These are phyloP conservation scores for Carduelis carduelis DNA, from an alignment of 2,797 vertebrate species.

Conservation along the genomic window DNA sequence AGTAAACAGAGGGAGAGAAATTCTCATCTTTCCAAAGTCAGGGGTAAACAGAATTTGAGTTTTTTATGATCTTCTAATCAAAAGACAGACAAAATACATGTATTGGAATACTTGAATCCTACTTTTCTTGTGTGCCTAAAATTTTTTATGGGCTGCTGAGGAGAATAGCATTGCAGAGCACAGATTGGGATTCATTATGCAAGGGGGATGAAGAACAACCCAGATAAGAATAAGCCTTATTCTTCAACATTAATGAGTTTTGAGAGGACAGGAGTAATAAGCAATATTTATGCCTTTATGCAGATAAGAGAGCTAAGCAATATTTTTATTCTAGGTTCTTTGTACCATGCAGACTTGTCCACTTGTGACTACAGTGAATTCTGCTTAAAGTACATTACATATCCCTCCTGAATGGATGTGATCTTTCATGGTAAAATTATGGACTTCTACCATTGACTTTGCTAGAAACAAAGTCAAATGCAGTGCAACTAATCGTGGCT, in stretches of 20 bases:
- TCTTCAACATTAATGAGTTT: not conserved
- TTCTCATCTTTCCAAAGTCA: not conserved
- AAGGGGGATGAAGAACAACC: not conserved
- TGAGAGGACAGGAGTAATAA: not conserved
- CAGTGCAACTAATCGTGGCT: not conserved
- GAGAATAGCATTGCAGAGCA: not conserved
- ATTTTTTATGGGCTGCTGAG: not conserved
- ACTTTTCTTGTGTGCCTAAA: not conserved
- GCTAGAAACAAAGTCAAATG: not conserved
- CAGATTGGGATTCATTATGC: not conserved
- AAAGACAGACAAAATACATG: not conserved
- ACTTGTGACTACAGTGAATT: not conserved
- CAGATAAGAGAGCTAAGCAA: not conserved
- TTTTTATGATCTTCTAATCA: not conserved
- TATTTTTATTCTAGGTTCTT: not conserved
- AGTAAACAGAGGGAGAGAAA: not conserved
- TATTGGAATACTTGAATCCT: not conserved
- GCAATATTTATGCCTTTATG: not conserved
- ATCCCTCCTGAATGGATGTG: not conserved
- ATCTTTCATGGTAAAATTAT: not conserved
- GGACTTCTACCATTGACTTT: not conserved
- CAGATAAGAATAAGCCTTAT: not conserved
- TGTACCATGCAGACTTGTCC: not conserved
- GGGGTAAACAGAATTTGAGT: not conserved
- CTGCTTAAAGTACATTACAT: not conserved